A percentile compares a stretch with the other conserved stretches of the same genome.
Conservation (phyloP, 2,888 invertebrate genomes). For the Phortica magna region DNA sequence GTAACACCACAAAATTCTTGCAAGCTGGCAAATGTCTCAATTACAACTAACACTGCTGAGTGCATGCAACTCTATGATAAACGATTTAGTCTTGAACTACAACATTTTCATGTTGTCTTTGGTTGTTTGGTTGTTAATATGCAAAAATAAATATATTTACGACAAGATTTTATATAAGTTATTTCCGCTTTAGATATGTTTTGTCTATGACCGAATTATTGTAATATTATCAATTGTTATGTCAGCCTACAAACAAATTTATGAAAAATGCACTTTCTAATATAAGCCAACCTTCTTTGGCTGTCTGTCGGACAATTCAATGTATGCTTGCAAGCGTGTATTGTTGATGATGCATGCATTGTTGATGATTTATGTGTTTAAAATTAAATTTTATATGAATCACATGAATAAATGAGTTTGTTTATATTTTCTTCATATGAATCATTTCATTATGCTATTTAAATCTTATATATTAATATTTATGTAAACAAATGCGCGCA, state of each 20-base stretch:
- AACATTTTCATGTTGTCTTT: constrained; percentile 26
- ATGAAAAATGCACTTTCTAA: neutral
- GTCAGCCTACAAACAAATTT: constrained; percentile 13
- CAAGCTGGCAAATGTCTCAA: neutral
- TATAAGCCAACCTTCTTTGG: neutral
- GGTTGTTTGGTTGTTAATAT: neutral
- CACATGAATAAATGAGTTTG: constrained; percentile 46
- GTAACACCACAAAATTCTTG: too few relatives aligned
- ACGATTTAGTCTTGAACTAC: constrained; percentile 37
- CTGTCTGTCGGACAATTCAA: neutral
- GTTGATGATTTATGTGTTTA: constrained; percentile 57
- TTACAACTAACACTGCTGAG: neutral
- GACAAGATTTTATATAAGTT: constrained; percentile 39
- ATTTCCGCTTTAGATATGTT: constrained; percentile 20
- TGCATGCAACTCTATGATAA: constrained; percentile 48
- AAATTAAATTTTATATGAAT: constrained; percentile 54
- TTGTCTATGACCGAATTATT: constrained; percentile 40
- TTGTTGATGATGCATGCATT: neutral
- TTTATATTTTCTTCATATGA: neutral
- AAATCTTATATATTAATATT: too few relatives aligned
- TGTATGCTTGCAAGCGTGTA: neutral
- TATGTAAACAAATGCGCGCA: too few relatives aligned
- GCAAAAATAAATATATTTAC: constrained; percentile 37
- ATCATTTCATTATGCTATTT: too few relatives aligned
- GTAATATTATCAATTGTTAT: constrained; percentile 23